phyloP scores from a whole-genome alignment of 2,888 invertebrate species.

The Eudemis profundana region DNA sequence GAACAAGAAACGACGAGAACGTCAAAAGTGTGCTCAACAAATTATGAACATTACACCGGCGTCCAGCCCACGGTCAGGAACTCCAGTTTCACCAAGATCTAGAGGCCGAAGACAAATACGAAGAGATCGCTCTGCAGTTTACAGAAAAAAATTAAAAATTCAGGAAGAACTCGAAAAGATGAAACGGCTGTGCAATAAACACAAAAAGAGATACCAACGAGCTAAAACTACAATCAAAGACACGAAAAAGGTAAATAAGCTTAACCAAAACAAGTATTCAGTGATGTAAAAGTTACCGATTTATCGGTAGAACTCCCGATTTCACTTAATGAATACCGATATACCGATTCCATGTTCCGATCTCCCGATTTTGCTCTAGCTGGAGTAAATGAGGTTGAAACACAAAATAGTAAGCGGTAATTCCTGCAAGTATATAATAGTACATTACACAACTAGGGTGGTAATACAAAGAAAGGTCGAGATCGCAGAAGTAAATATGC shows the following conservation, averaged over 20 bases:
- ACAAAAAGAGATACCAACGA: slow-evolving; percentile 40
- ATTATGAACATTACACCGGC: slow-evolving; percentile 20
- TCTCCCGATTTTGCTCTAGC: too few relatives aligned
- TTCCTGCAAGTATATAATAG: too few relatives aligned
- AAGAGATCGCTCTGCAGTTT: slow-evolving; percentile 37
- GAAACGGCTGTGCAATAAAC: slow-evolving; percentile 25
- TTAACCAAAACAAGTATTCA: slow-evolving; percentile 6
- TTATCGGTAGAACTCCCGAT: too few relatives aligned
- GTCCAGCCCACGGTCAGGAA: slow-evolving; percentile 20
- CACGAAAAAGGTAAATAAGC: slow-evolving; percentile 4
- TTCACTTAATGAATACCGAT: too few relatives aligned
- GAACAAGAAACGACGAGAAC: slow-evolving; percentile 2
- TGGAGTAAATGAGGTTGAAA: too few relatives aligned
- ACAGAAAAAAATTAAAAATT: slow-evolving; percentile 35
- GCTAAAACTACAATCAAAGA: slow-evolving; percentile 19
- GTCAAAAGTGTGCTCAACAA: slow-evolving; percentile 10
- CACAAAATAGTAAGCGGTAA: too few relatives aligned
- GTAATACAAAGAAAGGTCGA: too few relatives aligned
- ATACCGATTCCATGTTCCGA: too few relatives aligned
- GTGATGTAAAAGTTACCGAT: too few relatives aligned
- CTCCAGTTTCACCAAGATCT: slow-evolving; percentile 1
- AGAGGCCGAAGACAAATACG: slow-evolving; percentile 37
- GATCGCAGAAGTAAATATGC: too few relatives aligned
- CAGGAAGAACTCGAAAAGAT: slow-evolving; percentile 28
- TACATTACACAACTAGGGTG: too few relatives aligned